Percentiles rank a stretch among this genome's conserved stretches.
Evolutionary conservation across 2,888 invertebrate species (phyloP).

Genomic region (Chrysolina americana): DNA sequence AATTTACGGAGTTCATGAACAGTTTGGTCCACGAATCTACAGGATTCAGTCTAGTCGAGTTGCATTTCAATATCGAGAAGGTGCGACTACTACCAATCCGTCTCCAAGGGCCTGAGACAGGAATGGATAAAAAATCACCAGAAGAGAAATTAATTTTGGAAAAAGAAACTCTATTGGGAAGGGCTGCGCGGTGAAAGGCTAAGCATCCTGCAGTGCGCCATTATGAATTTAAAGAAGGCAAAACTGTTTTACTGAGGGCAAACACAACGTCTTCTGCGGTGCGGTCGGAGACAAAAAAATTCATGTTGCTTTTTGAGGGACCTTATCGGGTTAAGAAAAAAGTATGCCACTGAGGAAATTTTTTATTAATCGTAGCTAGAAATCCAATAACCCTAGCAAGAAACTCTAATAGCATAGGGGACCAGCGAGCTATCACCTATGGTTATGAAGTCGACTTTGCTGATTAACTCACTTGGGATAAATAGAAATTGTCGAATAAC

Average conservation of each 20-base stretch:
- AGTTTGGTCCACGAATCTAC: constrained; percentile 1
- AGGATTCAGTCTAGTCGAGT: background rate
- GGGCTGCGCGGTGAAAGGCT: background rate
- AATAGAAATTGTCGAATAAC: too few species aligned
- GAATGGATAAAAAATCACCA: background rate
- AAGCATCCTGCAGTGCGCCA: background rate
- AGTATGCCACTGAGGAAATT: too few species aligned
- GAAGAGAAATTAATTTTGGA: constrained; percentile 1
- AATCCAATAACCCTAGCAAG: too few species aligned
- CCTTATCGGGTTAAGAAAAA: too few species aligned
- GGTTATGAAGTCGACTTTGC: too few species aligned
- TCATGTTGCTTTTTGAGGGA: too few species aligned
- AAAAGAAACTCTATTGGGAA: background rate
- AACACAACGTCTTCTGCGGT: background rate
- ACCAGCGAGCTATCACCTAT: too few species aligned
- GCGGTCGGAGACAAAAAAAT: too few species aligned
- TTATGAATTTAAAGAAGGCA: background rate
- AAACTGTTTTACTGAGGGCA: background rate
- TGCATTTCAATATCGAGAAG: background rate
- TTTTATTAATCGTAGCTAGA: too few species aligned
- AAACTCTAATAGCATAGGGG: too few species aligned
- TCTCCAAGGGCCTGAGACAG: background rate
- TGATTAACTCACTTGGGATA: too few species aligned
- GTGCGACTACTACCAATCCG: background rate
- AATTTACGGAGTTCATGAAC: background rate